phyloP scores from a whole-genome alignment of 2,113 vertebrate species.

The Epinephelus moara region DNA sequence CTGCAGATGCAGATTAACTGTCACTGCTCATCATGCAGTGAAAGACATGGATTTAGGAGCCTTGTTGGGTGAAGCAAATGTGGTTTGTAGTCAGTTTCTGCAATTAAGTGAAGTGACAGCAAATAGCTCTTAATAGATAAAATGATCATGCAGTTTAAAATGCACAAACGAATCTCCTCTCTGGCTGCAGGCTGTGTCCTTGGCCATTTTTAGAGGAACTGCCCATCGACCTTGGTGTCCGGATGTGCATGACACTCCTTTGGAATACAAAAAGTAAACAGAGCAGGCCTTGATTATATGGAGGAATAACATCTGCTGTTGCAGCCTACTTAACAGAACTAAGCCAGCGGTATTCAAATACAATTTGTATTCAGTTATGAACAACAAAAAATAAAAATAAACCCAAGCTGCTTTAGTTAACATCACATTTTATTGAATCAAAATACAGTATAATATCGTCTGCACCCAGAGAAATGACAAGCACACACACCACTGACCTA shows the following conservation, averaged over 20 bases:
- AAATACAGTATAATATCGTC: slow-evolving; percentile 56
- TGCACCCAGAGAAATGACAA: slow-evolving; percentile 18
- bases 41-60: not conserved
- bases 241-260: not conserved
- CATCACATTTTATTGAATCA: slow-evolving; percentile 60
- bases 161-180: not conserved
- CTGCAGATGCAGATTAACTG: not conserved
- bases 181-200: not conserved
- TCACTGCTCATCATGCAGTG: not conserved
- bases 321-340: not conserved
- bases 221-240: not conserved
- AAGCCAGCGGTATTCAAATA: not conserved
- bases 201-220: not conserved
- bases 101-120: not conserved
- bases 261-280: not conserved
- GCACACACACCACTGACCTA: slow-evolving; percentile 63
- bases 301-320: not conserved
- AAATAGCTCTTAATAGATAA: not conserved
- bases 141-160: not conserved
- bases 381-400: slow-evolving; percentile 8
- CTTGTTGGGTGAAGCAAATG: not conserved
- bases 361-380: not conserved
- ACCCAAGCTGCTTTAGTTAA: not conserved
- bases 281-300: no score
- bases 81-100: not conserved